Evolutionary conservation across 1,140 invertebrate genomes (phyloP).

Genomic region (Ditylenchus dipsaci): DNA sequence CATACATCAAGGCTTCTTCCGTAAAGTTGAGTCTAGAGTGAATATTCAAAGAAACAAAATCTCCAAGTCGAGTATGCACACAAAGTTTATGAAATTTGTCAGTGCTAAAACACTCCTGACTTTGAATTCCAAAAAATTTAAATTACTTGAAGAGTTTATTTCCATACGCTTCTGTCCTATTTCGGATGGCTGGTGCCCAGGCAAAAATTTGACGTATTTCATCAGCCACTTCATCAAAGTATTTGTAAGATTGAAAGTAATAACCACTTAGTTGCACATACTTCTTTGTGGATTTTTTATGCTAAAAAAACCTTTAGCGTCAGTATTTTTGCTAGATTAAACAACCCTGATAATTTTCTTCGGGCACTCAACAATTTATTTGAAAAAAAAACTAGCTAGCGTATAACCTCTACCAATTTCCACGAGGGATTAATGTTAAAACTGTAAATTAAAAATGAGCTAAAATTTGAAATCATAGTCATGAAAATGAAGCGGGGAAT

Average conservation of each 20-base stretch:
- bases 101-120: too few species aligned
- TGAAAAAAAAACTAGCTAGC: too few species aligned
- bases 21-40: background rate
- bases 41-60: constrained; percentile 19
- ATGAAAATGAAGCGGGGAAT: too few species aligned
- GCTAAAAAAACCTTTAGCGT: background rate
- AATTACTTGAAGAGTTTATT: constrained; percentile 9
- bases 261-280: background rate
- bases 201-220: background rate
- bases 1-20: background rate
- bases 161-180: constrained; percentile 3
- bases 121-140: constrained; percentile 1
- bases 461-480: too few species aligned
- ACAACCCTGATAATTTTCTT: too few species aligned
- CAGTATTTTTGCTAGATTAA: too few species aligned
- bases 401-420: too few species aligned
- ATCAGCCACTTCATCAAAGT: background rate
- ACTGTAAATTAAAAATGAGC: too few species aligned
- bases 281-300: background rate
- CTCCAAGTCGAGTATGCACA: constrained; percentile 28
- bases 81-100: constrained; percentile 23
- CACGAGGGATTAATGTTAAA: too few species aligned
- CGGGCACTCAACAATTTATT: too few species aligned
- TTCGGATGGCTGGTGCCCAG: background rate
- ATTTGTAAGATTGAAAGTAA: constrained; percentile 1